Percentiles rank a stretch among this genome's conserved stretches.
These are phyloP conservation scores for Plemyria rubiginata DNA, from an alignment of 2,888 invertebrate species.

Conservation along the genomic window DNA sequence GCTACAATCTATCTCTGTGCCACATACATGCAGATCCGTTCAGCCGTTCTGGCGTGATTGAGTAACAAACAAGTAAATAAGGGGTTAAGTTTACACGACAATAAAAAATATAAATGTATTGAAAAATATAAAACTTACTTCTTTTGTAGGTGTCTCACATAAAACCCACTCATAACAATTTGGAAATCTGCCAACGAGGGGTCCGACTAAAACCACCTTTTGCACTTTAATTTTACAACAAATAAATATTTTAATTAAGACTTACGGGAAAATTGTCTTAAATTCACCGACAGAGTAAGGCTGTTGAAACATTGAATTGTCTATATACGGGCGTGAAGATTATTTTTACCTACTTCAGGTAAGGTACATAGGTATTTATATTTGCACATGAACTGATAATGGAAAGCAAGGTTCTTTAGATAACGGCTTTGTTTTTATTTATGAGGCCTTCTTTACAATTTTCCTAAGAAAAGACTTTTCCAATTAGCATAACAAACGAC, in stretches of 20 bases:
- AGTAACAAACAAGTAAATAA: too few relatives aligned
- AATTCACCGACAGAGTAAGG: constrained; percentile 8
- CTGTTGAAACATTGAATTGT: background rate
- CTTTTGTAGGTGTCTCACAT: too few relatives aligned
- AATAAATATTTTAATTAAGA: background rate
- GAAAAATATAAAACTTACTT: too few relatives aligned
- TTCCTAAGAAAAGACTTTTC: background rate
- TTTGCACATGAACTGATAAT: constrained; percentile 29
- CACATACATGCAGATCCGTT: too few relatives aligned
- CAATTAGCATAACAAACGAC: constrained; percentile 6
- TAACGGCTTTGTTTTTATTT: constrained; percentile 27
- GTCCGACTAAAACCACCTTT: too few relatives aligned
- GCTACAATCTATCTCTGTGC: too few relatives aligned
- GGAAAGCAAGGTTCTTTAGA: constrained; percentile 32
- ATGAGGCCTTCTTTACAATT: constrained; percentile 1
- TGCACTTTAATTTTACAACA: too few relatives aligned
- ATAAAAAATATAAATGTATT: too few relatives aligned
- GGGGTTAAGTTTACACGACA: too few relatives aligned
- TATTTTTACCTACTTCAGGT: background rate
- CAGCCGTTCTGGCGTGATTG: too few relatives aligned
- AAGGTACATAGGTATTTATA: constrained; percentile 18
- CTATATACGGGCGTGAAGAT: constrained; percentile 28
- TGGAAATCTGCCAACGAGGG: too few relatives aligned
- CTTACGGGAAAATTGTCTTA: background rate
- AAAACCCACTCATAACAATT: too few relatives aligned